Percentiles rank a stretch among this genome's conserved stretches.
Evolutionary conservation across 2,797 vertebrate genomes (phyloP).

Genomic region (Lagocephalus sceleratus): DNA sequence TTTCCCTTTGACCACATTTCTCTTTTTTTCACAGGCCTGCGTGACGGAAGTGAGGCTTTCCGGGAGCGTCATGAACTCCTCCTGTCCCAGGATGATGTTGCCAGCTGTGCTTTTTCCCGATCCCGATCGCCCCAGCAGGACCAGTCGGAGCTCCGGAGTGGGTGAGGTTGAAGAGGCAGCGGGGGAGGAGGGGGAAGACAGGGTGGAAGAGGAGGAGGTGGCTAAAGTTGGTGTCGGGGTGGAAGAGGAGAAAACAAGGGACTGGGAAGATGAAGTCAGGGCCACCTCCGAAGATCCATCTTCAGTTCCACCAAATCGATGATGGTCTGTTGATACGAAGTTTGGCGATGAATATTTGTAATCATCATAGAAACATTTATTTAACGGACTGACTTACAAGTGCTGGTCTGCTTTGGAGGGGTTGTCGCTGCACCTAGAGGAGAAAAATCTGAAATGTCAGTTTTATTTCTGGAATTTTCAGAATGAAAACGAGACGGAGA

Average conservation of each 20-base stretch:
- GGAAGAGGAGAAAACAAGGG: slow-evolving; percentile 19
- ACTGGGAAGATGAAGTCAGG: slow-evolving; percentile 20
- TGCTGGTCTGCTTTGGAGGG: slow-evolving; percentile 43
- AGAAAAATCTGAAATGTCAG: background rate
- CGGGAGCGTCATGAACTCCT: slow-evolving; percentile 53
- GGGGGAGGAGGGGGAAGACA: background rate
- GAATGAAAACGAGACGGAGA: background rate
- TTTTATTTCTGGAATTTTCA: background rate
- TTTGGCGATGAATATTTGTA: background rate
- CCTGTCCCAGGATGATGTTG: slow-evolving; percentile 66
- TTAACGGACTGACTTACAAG: slow-evolving; percentile 64
- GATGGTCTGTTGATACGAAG: slow-evolving; percentile 47
- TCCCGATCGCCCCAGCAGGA: slow-evolving; percentile 72
- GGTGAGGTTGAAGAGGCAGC: slow-evolving; percentile 3
- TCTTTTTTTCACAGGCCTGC: slow-evolving; percentile 68
- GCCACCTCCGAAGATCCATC: slow-evolving; percentile 33
- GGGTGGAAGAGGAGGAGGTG: background rate
- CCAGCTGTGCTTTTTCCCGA: slow-evolving; percentile 74
- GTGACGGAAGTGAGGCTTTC: slow-evolving; percentile 48
- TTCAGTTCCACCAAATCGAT: slow-evolving; percentile 60
- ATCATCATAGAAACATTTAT: background rate
- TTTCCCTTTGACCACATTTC: slow-evolving; percentile 50
- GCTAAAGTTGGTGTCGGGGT: slow-evolving; percentile 7
- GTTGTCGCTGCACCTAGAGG: slow-evolving; percentile 69
- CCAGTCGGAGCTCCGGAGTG: slow-evolving; percentile 67